Percentiles rank a stretch among this genome's conserved stretches.
phyloP scores from a whole-genome alignment of 2,113 vertebrate genomes.

The Cathartes aura region DNA sequence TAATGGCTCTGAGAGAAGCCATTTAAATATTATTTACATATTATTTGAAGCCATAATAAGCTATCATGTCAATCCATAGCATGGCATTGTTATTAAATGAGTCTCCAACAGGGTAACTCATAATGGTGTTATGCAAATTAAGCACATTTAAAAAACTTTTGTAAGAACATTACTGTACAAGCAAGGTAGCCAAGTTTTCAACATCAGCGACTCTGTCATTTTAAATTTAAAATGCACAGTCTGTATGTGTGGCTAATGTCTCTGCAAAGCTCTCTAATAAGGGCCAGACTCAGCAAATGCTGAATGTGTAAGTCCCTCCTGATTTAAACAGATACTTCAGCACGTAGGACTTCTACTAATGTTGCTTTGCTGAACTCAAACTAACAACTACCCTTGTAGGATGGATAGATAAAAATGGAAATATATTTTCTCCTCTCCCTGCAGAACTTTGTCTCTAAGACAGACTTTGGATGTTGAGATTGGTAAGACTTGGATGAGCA shows the following conservation, averaged over 20 bases:
- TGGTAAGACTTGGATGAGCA: background rate
- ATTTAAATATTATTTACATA: constrained; percentile 75
- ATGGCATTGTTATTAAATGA: constrained; percentile 44
- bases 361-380: background rate
- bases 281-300: background rate
- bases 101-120: background rate
- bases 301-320: background rate
- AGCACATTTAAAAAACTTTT: background rate
- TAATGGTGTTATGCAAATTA: constrained; percentile 46
- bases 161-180: background rate
- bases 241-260: background rate
- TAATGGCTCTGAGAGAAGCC: constrained; percentile 56
- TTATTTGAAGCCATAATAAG: constrained; percentile 67
- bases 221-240: background rate
- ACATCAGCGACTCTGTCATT: background rate
- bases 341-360: background rate
- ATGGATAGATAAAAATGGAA: background rate
- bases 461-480: background rate
- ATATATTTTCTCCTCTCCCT: background rate
- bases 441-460: background rate
- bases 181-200: background rate
- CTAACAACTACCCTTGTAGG: background rate
- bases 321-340: background rate
- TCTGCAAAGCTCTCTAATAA: background rate
- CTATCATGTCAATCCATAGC: constrained; percentile 30